Base-by-base conservation (phyloP, 2,113 vertebrate genomes). In the Macaca mulatta region DNA sequence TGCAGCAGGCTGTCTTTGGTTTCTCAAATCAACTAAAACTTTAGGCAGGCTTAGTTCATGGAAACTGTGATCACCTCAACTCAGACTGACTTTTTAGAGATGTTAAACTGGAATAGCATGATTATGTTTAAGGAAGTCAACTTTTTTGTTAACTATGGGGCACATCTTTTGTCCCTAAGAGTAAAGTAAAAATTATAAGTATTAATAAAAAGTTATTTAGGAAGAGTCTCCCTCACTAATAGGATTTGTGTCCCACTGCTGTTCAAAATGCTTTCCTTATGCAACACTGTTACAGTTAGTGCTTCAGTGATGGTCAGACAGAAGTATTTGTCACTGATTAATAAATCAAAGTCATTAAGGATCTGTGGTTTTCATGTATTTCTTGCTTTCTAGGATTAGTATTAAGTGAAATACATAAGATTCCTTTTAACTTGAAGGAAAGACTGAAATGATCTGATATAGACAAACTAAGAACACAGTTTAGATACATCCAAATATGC, bases 121-220 rank as follows among this genome's bases (percentile, higher is more conserved):
- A 59, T 64, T 14, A 1, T 35, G 1, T 52, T 88, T 91, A 94
- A 94, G 30, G 70, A 83, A 67, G 50, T 89, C 79, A 97, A 94
- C 6, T 45, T 84, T 50, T 86, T 7, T 64, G 40, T 61, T 10
- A 0, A 82, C 0, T 0, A 32, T 83, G 18, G 95, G 74, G 25
- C 74, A 50, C n/a, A 59, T 78, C 6, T 0, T 89, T 96, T 61
- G 61, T 9, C 0, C 43, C 48, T 94, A 86, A 96, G 18, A 92
- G 25, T 57, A 82, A 97, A 50, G 92, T 98, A 97, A 96, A 97
- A 98, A 98, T 96, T 96, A n/a, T 30, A 96, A 93, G 12, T 70
- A 57, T 88, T 75, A 89, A 55, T 67, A 97, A 93, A 81, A 84
- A 20, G 18, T 96, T 94, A 97, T 45, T 98, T 96, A 90, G n/a